Conservation (phyloP, 2,797 vertebrate genomes). For the Anableps anableps region DNA sequence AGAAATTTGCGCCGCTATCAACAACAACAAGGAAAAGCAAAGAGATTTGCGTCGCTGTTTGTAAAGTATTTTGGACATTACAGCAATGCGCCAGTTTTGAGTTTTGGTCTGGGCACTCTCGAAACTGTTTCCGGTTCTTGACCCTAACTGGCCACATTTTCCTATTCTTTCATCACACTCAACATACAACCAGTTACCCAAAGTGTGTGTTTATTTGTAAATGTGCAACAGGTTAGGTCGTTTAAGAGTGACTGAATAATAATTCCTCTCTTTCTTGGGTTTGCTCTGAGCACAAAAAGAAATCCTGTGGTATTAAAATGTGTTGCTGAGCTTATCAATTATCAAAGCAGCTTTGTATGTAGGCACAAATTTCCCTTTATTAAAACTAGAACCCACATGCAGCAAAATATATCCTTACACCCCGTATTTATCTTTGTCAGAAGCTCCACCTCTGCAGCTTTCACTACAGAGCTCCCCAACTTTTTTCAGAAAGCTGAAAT, state of each 20-base stretch:
- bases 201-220: not conserved
- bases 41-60: not conserved
- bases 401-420: not conserved
- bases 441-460: not conserved
- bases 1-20: not conserved
- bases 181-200: not conserved
- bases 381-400: not conserved
- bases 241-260: not conserved
- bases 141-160: not conserved
- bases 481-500: slow-evolving; percentile 8
- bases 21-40: too few species aligned
- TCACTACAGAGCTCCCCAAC: not conserved
- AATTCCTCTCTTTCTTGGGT: not conserved
- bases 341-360: not conserved
- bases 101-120: not conserved
- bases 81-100: not conserved
- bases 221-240: not conserved
- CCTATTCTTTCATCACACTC: not conserved
- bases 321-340: not conserved
- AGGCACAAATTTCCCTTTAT: not conserved
- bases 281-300: not conserved
- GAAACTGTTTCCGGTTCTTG: not conserved
- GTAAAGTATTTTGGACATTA: not conserved
- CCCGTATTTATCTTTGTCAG: slow-evolving; percentile 16
- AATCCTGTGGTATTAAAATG: not conserved